Conservation (phyloP, 2,797 vertebrate species). For the Tenualosa ilisha region DNA sequence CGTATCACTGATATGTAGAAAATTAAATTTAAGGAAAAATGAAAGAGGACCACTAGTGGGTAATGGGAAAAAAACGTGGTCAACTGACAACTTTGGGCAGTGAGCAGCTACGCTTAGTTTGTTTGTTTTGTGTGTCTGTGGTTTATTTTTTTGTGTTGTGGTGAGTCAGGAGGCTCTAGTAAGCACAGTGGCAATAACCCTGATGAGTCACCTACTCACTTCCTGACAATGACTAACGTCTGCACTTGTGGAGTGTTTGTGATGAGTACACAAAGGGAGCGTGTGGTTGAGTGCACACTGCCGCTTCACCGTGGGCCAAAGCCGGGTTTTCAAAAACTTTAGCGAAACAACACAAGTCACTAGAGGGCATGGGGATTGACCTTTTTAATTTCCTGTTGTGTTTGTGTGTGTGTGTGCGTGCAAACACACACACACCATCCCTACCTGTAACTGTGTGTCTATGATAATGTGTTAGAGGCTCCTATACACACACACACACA, state of each 20-base stretch:
- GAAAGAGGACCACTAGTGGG: too few species aligned
- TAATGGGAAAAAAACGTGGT: background rate
- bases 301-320: background rate
- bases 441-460: too few species aligned
- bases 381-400: background rate
- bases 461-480: too few species aligned
- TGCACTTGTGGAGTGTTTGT: background rate
- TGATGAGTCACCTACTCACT: background rate
- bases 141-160: background rate
- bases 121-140: background rate
- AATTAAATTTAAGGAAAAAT: background rate
- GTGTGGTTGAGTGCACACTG: background rate
- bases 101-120: background rate
- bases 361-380: background rate
- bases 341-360: background rate
- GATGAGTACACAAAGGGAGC: background rate
- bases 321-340: background rate
- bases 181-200: constrained; percentile 1
- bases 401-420: background rate
- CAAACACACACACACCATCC: background rate
- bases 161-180: constrained; percentile 13
- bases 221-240: background rate
- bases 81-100: background rate
- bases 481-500: background rate
- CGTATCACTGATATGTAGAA: background rate